These are phyloP conservation scores for Agonopterix arenella DNA, from an alignment of 2,888 invertebrate genomes.

Conservation along the genomic window DNA sequence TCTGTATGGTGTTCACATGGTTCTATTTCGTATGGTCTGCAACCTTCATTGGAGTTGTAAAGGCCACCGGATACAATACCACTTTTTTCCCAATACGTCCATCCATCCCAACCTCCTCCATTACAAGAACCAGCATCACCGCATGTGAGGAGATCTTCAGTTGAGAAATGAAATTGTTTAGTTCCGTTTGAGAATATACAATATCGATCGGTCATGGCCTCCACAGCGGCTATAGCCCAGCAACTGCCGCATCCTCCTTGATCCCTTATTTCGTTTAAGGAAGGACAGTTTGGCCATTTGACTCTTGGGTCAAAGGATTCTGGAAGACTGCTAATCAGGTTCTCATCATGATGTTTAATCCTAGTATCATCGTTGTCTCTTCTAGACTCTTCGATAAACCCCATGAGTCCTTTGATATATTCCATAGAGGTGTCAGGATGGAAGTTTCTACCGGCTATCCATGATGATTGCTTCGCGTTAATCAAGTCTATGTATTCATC, in stretches of 20 bases:
- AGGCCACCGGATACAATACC: slow-evolving; percentile 4
- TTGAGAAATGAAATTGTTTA: slow-evolving; percentile 62
- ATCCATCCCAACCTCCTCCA: slow-evolving; percentile 75
- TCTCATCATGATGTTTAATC: neutral
- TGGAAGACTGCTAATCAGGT: slow-evolving; percentile 66
- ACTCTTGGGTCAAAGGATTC: slow-evolving; percentile 85
- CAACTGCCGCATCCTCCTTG: slow-evolving; percentile 87
- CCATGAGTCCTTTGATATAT: neutral
- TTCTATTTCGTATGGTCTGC: slow-evolving; percentile 8
- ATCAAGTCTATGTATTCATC: too few relatives aligned
- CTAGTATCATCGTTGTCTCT: too few relatives aligned
- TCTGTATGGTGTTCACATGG: slow-evolving; percentile 28
- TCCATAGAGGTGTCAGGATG: neutral
- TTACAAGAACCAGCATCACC: slow-evolving; percentile 79
- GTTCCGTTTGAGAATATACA: slow-evolving; percentile 83
- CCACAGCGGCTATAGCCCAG: slow-evolving; percentile 90
- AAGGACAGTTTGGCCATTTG: slow-evolving; percentile 87
- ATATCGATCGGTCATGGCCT: slow-evolving; percentile 87
- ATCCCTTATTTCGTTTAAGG: slow-evolving; percentile 53
- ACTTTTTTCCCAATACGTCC: neutral
- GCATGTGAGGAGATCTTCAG: slow-evolving; percentile 85
- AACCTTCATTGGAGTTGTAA: slow-evolving; percentile 1
- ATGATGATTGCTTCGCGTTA: neutral
- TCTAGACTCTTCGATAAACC: neutral
- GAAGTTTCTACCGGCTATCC: slow-evolving; percentile 5